Percentiles rank a stretch among this genome's conserved stretches.
These are phyloP conservation scores for Catostylus mosaicus DNA, from an alignment of 30 jellyfish, hydroid and myxozoan genomes.

Conservation along the genomic window DNA sequence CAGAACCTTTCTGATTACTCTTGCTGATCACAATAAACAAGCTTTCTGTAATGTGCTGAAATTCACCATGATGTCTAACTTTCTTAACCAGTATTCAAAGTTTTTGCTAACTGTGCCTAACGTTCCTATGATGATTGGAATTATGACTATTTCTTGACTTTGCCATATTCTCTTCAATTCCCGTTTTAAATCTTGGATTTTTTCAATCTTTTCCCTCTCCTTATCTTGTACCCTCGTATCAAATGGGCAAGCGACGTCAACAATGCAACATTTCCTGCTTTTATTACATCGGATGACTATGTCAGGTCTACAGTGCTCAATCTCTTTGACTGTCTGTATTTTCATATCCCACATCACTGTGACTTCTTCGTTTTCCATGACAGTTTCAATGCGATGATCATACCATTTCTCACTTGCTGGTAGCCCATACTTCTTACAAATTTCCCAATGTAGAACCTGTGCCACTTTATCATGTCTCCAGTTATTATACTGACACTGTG, in stretches of 20 bases:
- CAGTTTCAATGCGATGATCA: slow-evolving; percentile 16
- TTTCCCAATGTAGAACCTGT: not conserved
- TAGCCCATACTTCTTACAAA: not conserved
- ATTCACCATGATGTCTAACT: slow-evolving; percentile 23
- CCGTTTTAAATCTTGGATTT: no score
- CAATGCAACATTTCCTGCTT: no score
- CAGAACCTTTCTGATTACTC: slow-evolving; percentile 17
- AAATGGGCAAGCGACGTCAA: no score
- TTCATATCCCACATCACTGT: slow-evolving; percentile 5
- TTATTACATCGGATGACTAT: slow-evolving; percentile 12
- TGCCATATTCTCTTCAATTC: slow-evolving; percentile 44
- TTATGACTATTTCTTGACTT: slow-evolving; percentile 22
- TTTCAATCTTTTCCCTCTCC: not conserved
- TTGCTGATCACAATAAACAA: slow-evolving; percentile 32
- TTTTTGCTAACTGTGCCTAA: not conserved
- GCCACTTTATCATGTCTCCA: slow-evolving; percentile 1
- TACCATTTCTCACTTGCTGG: not conserved
- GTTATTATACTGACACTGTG: not conserved
- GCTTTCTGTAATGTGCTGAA: slow-evolving; percentile 35
- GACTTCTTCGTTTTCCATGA: slow-evolving; percentile 13
- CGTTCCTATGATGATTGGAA: slow-evolving; percentile 29
- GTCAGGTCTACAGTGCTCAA: not conserved
- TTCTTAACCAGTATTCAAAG: not conserved
- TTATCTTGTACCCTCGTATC: no score
- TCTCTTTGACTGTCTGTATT: slow-evolving; percentile 17